Conservation (phyloP, 2,113 vertebrate genomes). For the Syngnathus scovelli region DNA sequence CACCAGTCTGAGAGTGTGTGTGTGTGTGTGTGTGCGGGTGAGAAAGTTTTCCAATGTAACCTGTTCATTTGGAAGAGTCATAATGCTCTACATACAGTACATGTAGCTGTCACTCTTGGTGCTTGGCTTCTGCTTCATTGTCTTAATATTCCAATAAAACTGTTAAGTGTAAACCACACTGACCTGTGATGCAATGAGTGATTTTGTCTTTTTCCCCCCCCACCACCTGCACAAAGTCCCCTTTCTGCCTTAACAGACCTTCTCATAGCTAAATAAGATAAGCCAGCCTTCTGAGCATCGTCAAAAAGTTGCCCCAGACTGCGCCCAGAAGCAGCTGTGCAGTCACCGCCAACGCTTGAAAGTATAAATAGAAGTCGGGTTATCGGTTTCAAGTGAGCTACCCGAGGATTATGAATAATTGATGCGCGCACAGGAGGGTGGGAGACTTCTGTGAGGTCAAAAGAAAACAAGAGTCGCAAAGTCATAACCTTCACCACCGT, state of each 20-base stretch:
- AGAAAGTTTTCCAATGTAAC: constrained; percentile 60
- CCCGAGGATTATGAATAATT: constrained; percentile 67
- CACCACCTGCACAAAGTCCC: too few species aligned
- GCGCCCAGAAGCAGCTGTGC: constrained; percentile 32
- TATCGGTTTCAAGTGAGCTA: constrained; percentile 71
- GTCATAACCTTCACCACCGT: neutral
- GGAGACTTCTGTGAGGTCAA: constrained; percentile 21
- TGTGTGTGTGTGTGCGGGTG: neutral
- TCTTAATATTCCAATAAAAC: constrained; percentile 82
- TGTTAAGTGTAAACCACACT: constrained; percentile 72
- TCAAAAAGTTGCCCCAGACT: neutral
- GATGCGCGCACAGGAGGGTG: constrained; percentile 44
- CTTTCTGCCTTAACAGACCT: too few species aligned
- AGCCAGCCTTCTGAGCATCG: too few species aligned
- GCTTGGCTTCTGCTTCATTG: constrained; percentile 78
- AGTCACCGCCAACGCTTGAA: constrained; percentile 49
- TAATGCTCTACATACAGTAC: constrained; percentile 72
- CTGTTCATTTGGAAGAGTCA: constrained; percentile 69
- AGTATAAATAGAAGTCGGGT: constrained; percentile 73
- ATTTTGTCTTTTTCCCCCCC: constrained; percentile 11
- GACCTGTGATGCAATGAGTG: constrained; percentile 38
- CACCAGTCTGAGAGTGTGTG: constrained; percentile 37
- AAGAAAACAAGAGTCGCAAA: constrained; percentile 8
- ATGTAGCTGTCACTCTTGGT: constrained; percentile 77
- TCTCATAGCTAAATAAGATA: too few species aligned